Evolutionary conservation across 2,113 vertebrate species (phyloP).

Genomic region (Furnarius figulus): DNA sequence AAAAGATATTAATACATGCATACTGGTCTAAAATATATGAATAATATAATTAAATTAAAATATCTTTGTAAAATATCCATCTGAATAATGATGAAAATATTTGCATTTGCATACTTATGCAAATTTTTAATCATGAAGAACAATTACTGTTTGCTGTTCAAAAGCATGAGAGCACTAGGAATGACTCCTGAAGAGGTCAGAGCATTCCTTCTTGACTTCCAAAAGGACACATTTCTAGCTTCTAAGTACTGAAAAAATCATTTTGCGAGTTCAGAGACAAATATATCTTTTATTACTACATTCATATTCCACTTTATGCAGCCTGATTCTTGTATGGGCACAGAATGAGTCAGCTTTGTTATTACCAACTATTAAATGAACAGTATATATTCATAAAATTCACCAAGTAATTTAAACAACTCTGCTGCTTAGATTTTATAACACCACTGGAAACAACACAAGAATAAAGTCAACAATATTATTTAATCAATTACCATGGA

Average conservation of each 20-base stretch:
- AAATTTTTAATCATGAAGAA: not conserved
- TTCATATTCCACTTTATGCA: not conserved
- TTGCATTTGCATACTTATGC: not conserved
- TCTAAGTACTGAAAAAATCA: not conserved
- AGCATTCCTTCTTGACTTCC: not conserved
- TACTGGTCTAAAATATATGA: not conserved
- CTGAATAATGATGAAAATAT: not conserved
- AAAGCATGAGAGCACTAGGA: not conserved
- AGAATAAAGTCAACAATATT: not conserved
- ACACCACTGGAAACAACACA: not conserved
- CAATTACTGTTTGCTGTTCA: not conserved
- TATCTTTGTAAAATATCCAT: not conserved
- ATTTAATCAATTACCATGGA: not conserved
- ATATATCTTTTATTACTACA: constrained; percentile 3
- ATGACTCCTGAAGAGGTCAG: not conserved
- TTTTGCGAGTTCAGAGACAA: not conserved
- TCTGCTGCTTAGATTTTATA: not conserved
- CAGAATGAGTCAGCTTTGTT: not conserved
- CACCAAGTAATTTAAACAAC: not conserved
- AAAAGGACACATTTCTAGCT: not conserved
- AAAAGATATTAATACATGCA: not conserved
- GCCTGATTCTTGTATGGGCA: not conserved
- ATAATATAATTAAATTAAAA: not conserved
- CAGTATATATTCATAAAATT: not conserved
- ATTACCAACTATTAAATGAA: not conserved